Evolutionary conservation across 2,113 vertebrate species (phyloP), one percentile per base, ranked within the genome.

Genomic region (Perognathus longimembris): DNA sequence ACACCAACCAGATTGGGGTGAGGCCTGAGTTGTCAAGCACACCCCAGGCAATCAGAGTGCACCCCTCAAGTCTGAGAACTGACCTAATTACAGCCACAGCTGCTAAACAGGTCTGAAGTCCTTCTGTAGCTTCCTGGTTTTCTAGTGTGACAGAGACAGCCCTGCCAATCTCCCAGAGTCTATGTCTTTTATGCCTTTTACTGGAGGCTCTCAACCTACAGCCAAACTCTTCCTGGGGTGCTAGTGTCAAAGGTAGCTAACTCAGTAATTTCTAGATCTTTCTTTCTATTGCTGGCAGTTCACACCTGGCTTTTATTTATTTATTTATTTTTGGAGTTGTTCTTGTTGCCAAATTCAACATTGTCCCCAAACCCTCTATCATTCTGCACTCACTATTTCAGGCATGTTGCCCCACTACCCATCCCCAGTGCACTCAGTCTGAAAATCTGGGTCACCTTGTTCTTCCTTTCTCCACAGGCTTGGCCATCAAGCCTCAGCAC

Each of bases 401-500:
- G 61, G 69, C 4, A 4, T 0, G 0, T 7, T 32, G 30, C n/a
- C 40, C 79, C 22, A 66, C 32, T 64, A 5, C 7, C 30, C 6
- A 17, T 24, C 5, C 50, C 3, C 20, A 0, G 50, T 34, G 15
- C 8, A 0, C 20, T 26, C 11, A 21, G 1, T 28, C 11, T 11
- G 22, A 81, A 88, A 81, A 63, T 59, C 7, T 6, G 18, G 38
- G 77, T 57, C 74, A 30, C 20, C 18, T 12, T 63, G 57, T 34
- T 70, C 50, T 66, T 28, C 2, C 34, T 15, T 3, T 5, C 2
- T 7, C 61, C 57, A 7, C 2, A 1, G 32, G 40, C 73, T 66
- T 70, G 89, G 67, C 38, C 38, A 2, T 34, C 28, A 0, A 30
- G 38, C 20, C 7, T 18, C 34, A 4, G 36, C 21, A 15, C 24